These are phyloP conservation scores for Calyptomena viridis DNA, from an alignment of 2,113 vertebrate species.

Conservation along the genomic window DNA sequence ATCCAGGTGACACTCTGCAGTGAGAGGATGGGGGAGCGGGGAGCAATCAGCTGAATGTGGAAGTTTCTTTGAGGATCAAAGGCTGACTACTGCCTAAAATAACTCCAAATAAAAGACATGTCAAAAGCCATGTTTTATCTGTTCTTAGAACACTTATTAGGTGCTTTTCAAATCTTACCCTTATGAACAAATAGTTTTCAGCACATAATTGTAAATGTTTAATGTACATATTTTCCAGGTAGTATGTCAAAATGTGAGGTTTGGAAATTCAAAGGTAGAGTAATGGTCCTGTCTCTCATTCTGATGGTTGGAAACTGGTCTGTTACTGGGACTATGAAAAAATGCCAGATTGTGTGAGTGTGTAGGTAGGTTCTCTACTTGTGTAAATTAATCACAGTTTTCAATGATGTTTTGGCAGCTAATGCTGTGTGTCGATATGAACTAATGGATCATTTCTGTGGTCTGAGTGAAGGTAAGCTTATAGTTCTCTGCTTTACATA, in stretches of 20 bases:
- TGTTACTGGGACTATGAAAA: not conserved
- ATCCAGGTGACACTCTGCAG: not conserved
- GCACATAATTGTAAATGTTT: not conserved
- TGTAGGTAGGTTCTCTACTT: not conserved
- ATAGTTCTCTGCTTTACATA: not conserved
- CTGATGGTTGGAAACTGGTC: not conserved
- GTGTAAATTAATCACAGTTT: not conserved
- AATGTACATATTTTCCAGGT: not conserved
- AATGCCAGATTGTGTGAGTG: not conserved
- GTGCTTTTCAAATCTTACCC: not conserved
- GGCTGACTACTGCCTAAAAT: not conserved
- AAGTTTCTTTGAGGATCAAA: not conserved
- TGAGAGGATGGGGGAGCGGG: not conserved
- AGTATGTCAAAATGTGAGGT: not conserved
- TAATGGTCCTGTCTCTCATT: not conserved
- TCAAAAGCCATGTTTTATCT: not conserved
- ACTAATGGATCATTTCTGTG: not conserved
- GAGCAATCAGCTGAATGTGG: not conserved
- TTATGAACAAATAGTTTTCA: not conserved
- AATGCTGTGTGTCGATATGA: not conserved
- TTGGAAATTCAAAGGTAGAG: not conserved
- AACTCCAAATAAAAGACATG: not conserved
- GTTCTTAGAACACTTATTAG: not conserved
- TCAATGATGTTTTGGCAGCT: not conserved
- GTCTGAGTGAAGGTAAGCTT: not conserved